These are phyloP conservation scores for Lasioglossum calceatum DNA, from an alignment of 2,888 invertebrate species.

Conservation along the genomic window DNA sequence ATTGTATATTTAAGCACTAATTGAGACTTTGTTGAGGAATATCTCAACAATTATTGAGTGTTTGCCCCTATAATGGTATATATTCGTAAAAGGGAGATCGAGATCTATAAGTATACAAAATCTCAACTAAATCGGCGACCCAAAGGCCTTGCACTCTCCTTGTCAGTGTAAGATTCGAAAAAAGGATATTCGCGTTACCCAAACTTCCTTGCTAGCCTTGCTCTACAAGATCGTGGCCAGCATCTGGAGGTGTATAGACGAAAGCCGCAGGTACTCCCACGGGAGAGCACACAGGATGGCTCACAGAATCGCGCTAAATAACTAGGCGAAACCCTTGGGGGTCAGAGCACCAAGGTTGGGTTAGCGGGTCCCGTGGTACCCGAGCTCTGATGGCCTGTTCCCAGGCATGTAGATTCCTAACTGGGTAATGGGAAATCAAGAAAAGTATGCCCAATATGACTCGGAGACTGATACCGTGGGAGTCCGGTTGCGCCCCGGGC, in stretches of 20 bases:
- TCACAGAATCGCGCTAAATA: conserved; percentile 6
- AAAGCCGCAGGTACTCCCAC: not conserved
- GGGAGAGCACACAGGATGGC: not conserved
- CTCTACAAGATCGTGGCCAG: not conserved
- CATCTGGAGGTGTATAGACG: not conserved
- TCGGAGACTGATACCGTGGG: not conserved
- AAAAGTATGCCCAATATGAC: conserved; percentile 4
- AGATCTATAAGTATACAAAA: too few species aligned
- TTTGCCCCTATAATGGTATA: too few species aligned
- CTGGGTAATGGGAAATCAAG: not conserved
- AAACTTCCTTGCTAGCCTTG: too few species aligned
- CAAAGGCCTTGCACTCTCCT: too few species aligned
- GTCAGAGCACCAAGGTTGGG: not conserved
- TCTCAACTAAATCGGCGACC: too few species aligned
- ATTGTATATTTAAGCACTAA: too few species aligned
- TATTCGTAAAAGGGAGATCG: too few species aligned
- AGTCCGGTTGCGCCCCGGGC: not conserved
- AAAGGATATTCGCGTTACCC: not conserved
- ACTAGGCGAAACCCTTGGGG: not conserved
- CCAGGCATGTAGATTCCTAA: not conserved
- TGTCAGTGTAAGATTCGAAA: not conserved
- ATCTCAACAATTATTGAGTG: too few species aligned
- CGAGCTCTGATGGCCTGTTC: not conserved
- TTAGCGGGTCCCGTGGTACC: not conserved
- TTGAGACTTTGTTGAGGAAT: too few species aligned